Evolutionary conservation across 2,797 vertebrate genomes (phyloP), one percentile per base, ranked within the genome.

Genomic region (Acanthurus leucopareius): DNA sequence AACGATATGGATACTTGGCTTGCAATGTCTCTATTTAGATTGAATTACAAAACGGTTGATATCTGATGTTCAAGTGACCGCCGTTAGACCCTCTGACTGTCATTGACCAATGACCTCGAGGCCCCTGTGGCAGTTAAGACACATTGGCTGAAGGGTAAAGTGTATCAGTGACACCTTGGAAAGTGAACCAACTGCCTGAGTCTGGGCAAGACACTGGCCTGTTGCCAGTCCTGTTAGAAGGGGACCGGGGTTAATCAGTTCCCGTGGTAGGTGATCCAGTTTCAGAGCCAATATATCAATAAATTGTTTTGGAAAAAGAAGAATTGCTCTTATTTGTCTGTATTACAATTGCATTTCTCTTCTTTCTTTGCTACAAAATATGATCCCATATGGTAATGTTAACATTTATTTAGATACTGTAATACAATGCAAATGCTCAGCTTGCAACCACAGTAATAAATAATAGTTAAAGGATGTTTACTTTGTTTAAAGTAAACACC

Each of bases 1-100:
- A 80, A 84, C 53, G 80, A 86, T 85, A 91, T 63, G 73, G 89
- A 91, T 84, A 88, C 90, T 91, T 86, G 80, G 84, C 77, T 79
- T 22, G 48, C 53, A 52, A 79, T 73, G 79, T 62, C 76, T 85
- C 77, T 47, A 17, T 91, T 92, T 90, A 87, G 89, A 91, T 93
- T 88, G 79, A 89, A 86, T 93, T 94, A 92, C 93, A 88, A 92
- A 92, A 90, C 49, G 54, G 77, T 89, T 88, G 86, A 90, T 91
- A 93, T 91, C 90, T 92, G 87, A 92, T 93, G 90, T 90, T 84
- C 81, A 71, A 80, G 76, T 89, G 92, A 90, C 90, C 83, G 58
- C 85, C 70, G 73, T 80, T 84, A 86, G 92, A 91, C 92, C 92
- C 90, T 89, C 73, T 80, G 84, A 63, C 74, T 74, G 75, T 72